These are phyloP conservation scores for Smittia aterrima DNA, from an alignment of 2,888 invertebrate genomes.

Conservation along the genomic window DNA sequence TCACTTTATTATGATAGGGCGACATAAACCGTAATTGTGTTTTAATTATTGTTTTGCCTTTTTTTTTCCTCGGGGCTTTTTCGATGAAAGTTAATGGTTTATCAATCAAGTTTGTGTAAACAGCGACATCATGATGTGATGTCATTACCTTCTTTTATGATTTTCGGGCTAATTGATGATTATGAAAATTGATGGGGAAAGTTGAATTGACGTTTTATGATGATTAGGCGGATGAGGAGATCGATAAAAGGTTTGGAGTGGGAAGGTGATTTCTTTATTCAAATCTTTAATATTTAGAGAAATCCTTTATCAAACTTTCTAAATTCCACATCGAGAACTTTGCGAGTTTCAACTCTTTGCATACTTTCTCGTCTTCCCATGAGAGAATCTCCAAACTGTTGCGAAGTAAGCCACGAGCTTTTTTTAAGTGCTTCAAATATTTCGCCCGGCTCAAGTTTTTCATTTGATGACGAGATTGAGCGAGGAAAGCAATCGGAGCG, in stretches of 20 bases:
- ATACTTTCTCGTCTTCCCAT: conserved; percentile 59
- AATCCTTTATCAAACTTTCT: not conserved
- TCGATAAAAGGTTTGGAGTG: not conserved
- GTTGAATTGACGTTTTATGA: conserved; percentile 7
- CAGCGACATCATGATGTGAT: conserved; percentile 10
- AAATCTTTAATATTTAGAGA: too few relatives aligned
- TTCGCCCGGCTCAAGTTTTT: conserved; percentile 60
- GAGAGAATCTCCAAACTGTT: conserved; percentile 65
- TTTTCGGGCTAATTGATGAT: conserved; percentile 15
- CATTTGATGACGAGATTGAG: conserved; percentile 63
- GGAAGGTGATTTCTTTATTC: not conserved
- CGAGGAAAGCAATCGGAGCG: conserved; percentile 70
- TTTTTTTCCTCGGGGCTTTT: not conserved
- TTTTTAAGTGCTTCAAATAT: conserved; percentile 62
- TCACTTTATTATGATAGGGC: not conserved
- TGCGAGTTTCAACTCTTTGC: not conserved
- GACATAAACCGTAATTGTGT: conserved; percentile 12
- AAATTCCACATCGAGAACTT: not conserved
- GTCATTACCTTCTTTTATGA: conserved; percentile 14
- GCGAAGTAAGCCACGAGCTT: conserved; percentile 63
- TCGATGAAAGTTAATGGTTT: conserved; percentile 30
- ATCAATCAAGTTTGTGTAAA: conserved; percentile 38
- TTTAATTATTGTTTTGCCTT: conserved; percentile 13
- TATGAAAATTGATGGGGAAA: not conserved
- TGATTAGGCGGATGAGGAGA: not conserved